Conservation (phyloP, 1,140 invertebrate genomes). For the Bombus picipes region DNA sequence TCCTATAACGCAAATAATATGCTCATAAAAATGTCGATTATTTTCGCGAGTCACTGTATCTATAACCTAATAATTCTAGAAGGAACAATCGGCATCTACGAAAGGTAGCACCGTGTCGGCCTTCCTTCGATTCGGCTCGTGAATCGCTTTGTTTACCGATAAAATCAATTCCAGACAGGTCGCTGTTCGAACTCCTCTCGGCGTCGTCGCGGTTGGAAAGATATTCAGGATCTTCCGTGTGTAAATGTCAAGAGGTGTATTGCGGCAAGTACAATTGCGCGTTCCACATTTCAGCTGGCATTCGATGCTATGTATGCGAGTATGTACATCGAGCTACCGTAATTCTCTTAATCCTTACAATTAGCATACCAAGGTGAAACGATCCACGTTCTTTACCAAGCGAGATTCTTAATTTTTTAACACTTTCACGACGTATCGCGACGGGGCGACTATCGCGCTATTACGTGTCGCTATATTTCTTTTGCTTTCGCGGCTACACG, state of each 20-base stretch:
- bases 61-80: neutral
- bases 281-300: neutral
- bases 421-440: no score
- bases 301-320: neutral
- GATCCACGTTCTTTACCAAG: neutral
- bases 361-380: neutral
- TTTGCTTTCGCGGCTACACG: no score
- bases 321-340: neutral
- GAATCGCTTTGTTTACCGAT: conserved; percentile 6
- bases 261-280: conserved; percentile 31
- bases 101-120: neutral
- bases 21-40: no score
- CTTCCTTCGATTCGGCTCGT: neutral
- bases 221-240: conserved; percentile 45
- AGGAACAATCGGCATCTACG: neutral
- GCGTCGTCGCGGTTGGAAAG: conserved; percentile 6
- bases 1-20: no score
- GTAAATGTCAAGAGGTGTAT: conserved; percentile 44
- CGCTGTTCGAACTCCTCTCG: conserved; percentile 7
- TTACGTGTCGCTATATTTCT: no score
- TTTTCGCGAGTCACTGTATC: no score
- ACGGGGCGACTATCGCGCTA: no score
- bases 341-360: neutral
- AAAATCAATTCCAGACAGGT: conserved; percentile 34
- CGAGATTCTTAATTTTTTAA: no score